Percentiles rank a stretch among this genome's conserved stretches.
phyloP scores from a whole-genome alignment of 2,888 invertebrate genomes.

The Prenolepis imparis region DNA sequence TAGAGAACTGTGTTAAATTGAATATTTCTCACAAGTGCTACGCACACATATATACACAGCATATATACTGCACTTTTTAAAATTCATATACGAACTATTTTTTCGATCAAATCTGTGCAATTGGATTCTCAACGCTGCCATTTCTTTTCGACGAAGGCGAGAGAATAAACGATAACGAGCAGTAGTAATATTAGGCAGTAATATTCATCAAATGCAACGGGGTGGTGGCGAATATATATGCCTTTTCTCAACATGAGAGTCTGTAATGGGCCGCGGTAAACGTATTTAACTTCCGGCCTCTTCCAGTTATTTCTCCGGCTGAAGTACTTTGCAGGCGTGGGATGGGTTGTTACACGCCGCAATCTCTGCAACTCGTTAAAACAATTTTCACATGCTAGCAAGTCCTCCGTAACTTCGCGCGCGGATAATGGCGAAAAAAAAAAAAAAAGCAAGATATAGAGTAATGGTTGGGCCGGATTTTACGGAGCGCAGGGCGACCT shows the following conservation, averaged over 20 bases:
- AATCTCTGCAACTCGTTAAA: conserved; percentile 70
- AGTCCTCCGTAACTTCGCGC: conserved; percentile 41
- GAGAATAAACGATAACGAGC: conserved; percentile 14
- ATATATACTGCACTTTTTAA: not conserved
- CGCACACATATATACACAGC: no score
- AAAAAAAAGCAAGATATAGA: conserved; percentile 5
- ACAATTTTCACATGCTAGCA: conserved; percentile 62
- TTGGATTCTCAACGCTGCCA: not conserved
- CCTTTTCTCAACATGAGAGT: not conserved
- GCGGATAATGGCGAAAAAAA: conserved; percentile 37
- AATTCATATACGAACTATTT: not conserved
- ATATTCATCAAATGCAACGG: conserved; percentile 8
- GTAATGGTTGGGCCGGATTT: conserved; percentile 1
- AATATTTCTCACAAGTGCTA: not conserved
- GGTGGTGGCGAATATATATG: conserved; percentile 9
- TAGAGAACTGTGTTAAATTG: not conserved
- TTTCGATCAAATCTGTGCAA: not conserved
- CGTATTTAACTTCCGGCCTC: conserved; percentile 65
- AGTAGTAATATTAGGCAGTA: conserved; percentile 10
- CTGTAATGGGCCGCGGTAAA: conserved; percentile 53
- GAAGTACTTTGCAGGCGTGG: conserved; percentile 60
- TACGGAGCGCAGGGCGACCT: not conserved
- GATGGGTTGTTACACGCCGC: conserved; percentile 41
- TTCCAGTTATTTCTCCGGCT: conserved; percentile 53
- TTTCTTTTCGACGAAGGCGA: not conserved